Percentiles rank a stretch among this genome's conserved stretches.
phyloP scores from a whole-genome alignment of 2,113 vertebrate species.

The Hippocampus barbouri region DNA sequence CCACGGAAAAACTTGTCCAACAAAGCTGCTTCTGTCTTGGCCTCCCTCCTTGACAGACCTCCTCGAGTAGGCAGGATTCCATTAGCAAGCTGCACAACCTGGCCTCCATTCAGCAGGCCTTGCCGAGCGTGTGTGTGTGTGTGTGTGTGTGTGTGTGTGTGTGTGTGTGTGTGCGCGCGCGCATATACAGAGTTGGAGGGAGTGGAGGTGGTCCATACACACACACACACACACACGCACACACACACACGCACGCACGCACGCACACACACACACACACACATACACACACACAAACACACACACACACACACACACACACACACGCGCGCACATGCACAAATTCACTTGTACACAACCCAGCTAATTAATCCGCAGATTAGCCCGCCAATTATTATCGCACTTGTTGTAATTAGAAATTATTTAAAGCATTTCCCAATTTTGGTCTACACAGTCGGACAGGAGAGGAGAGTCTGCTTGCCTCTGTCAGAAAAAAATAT shows the following conservation, averaged over 20 bases:
- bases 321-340: conserved; percentile 69
- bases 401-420: conserved; percentile 90
- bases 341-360: conserved; percentile 74
- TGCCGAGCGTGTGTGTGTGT: conserved; percentile 46
- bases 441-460: conserved; percentile 74
- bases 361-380: conserved; percentile 91
- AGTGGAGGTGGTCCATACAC: conserved; percentile 41
- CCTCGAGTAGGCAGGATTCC: conserved; percentile 84
- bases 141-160: not conserved
- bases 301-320: conserved; percentile 63
- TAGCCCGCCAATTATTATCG: conserved; percentile 85
- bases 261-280: conserved; percentile 56
- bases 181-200: no score
- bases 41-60: conserved; percentile 79
- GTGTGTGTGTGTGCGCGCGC: not conserved
- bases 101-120: conserved; percentile 76
- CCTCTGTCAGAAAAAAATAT: not conserved
- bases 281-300: conserved; percentile 69
- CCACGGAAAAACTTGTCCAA: conserved; percentile 85
- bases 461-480: conserved; percentile 19
- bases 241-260: conserved; percentile 65
- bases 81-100: conserved; percentile 82
- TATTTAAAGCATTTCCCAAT: conserved; percentile 86
- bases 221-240: conserved; percentile 63
- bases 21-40: conserved; percentile 90